Percentiles rank a stretch among this genome's conserved stretches.
Evolutionary conservation across 2,888 invertebrate species (phyloP).

Genomic region (Patella depressa): DNA sequence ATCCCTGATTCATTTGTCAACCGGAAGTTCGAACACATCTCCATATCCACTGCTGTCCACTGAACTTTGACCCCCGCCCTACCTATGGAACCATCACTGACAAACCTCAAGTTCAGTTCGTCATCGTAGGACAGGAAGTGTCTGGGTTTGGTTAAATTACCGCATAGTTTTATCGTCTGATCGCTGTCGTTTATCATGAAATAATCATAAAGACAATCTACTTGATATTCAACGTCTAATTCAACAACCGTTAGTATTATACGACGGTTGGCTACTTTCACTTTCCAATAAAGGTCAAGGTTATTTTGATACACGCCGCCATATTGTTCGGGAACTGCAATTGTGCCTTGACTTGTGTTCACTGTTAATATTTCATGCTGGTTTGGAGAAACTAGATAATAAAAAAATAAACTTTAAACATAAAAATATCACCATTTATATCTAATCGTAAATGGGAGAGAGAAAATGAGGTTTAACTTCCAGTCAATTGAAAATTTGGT

Average conservation of each 20-base stretch:
- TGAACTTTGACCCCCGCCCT: slow-evolving; percentile 37
- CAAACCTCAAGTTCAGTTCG: slow-evolving; percentile 32
- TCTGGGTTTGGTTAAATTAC: slow-evolving; percentile 8
- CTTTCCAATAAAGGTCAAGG: slow-evolving; percentile 12
- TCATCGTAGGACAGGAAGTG: slow-evolving; percentile 30
- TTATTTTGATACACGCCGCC: slow-evolving; percentile 26
- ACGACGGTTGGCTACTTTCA: slow-evolving; percentile 29
- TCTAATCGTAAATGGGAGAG: no score
- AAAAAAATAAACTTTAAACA: no score
- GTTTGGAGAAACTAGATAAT: no score
- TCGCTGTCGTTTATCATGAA: slow-evolving; percentile 31
- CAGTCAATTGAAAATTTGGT: no score
- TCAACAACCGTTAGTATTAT: slow-evolving; percentile 33
- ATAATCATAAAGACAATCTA: slow-evolving; percentile 47
- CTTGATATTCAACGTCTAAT: slow-evolving; percentile 42
- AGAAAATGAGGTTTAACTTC: no score
- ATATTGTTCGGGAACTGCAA: not conserved
- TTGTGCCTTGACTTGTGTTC: no score
- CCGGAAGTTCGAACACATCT: slow-evolving; percentile 12
- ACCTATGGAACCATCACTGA: slow-evolving; percentile 38
- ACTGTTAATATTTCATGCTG: no score
- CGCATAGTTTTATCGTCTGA: slow-evolving; percentile 29
- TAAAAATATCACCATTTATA: no score
- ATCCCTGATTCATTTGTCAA: slow-evolving; percentile 72
- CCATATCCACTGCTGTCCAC: slow-evolving; percentile 34